Conservation (phyloP, 2,888 invertebrate genomes). For the Catocala sponsa region DNA sequence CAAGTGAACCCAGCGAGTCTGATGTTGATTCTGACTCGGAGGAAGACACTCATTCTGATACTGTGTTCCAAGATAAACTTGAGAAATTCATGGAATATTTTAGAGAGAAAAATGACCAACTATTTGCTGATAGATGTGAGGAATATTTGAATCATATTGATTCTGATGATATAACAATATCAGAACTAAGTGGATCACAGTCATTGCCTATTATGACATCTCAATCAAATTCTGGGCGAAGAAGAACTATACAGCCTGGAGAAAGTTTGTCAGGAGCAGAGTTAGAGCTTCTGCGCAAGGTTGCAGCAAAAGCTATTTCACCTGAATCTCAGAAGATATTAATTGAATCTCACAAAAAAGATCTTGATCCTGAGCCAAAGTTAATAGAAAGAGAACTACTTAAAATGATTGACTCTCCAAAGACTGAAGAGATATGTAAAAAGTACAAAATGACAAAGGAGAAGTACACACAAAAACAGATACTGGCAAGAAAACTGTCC, state of each 20-base stretch:
- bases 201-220: constrained; percentile 83
- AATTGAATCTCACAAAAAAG: constrained; percentile 87
- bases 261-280: constrained; percentile 89
- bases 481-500: constrained; percentile 80
- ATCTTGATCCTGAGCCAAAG: constrained; percentile 86
- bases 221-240: constrained; percentile 81
- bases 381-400: constrained; percentile 83
- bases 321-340: constrained; percentile 86
- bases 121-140: constrained; percentile 89
- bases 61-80: constrained; percentile 91
- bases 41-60: constrained; percentile 87
- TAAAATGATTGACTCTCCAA: constrained; percentile 86
- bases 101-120: constrained; percentile 90
- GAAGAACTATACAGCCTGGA: constrained; percentile 89
- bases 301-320: constrained; percentile 87
- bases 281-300: constrained; percentile 88
- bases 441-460: constrained; percentile 86
- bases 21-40: constrained; percentile 89
- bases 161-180: constrained; percentile 85
- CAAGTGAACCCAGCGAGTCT: constrained; percentile 89
- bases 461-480: constrained; percentile 84
- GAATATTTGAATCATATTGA: constrained; percentile 87
- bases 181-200: constrained; percentile 84
- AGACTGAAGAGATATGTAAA: constrained; percentile 82
- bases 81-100: constrained; percentile 92